Evolutionary conservation across 2,113 vertebrate species (phyloP), one percentile per base, ranked within the genome.

Genomic region (Cavia porcellus): DNA sequence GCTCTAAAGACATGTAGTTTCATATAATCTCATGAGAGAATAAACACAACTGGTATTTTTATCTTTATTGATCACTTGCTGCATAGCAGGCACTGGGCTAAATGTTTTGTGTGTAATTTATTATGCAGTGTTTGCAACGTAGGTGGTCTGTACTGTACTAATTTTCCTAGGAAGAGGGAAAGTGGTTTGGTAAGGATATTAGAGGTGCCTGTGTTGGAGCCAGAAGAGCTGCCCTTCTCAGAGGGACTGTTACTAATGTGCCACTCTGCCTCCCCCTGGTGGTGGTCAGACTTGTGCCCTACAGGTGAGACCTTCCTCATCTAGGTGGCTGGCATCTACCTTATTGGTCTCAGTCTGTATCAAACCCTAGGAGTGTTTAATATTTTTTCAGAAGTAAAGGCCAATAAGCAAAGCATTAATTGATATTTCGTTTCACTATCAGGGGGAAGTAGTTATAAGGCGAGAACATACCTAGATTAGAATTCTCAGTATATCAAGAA

Each of bases 231-330:
- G 59, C 55, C 61, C 11, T 85, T 12, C 30, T 57, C 35, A 0
- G 3, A 32, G 45, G 30, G n/a, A 22, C 75, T 19, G 9, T 55
- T 52, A 19, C 50, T 24, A 12, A 47, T 57, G 3, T 28, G 55
- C 83, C 28, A 11, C 8, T 50, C 86, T 87, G 62, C 83, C 89
- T 92, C 38, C 83, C 61, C 45, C 94, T 93, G 90, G 70, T 32
- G 50, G 50, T 72, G 52, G 2, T 30, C 6, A 1, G 5, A 20
- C 38, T 55, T 1, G 1, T 35, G 11, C n/a, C 70, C 62, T 25
- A 19, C 42, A 24, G 52, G 28, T 17, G 0, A 1, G 22, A 11
- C 19, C 35, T 12, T 52, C 28, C 66, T 80, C 35, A 50, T 47
- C 68, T 17, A 72, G 83, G 13, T 15, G 20, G 52, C 9, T 14